Conservation (phyloP, 2,888 invertebrate species). For the Lissonota sp. region DNA sequence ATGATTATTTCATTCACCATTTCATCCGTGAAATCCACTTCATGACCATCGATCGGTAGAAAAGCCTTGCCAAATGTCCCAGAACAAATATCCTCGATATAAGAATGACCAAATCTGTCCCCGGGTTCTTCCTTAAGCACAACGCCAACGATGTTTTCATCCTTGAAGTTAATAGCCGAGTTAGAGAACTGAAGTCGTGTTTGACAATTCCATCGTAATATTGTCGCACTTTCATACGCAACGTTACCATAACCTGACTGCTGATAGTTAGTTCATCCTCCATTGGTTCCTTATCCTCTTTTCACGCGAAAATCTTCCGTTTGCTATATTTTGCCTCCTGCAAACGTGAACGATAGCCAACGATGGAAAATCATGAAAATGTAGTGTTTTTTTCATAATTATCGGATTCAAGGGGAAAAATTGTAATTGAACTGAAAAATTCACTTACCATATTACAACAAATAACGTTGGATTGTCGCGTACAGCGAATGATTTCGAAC, state of each 20-base stretch:
- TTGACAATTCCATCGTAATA: not conserved
- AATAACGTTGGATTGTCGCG: slow-evolving; percentile 38
- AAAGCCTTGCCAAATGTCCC: slow-evolving; percentile 81
- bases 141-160: slow-evolving; percentile 81
- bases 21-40: slow-evolving; percentile 80
- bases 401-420: too few relatives aligned
- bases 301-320: slow-evolving; percentile 77
- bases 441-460: slow-evolving; percentile 54
- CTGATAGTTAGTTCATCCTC: slow-evolving; percentile 75
- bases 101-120: slow-evolving; percentile 77
- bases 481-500: slow-evolving; percentile 37
- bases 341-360: not conserved
- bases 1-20: slow-evolving; percentile 75
- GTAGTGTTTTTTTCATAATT: not conserved
- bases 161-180: slow-evolving; percentile 76
- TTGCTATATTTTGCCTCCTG: slow-evolving; percentile 69
- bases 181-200: slow-evolving; percentile 62
- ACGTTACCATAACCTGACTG: slow-evolving; percentile 80
- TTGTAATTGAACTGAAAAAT: too few relatives aligned
- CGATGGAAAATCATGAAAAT: not conserved
- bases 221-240: slow-evolving; percentile 72
- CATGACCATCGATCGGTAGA: slow-evolving; percentile 80
- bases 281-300: slow-evolving; percentile 69
- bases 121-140: slow-evolving; percentile 80
- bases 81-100: slow-evolving; percentile 82